Percentiles rank a stretch among this genome's conserved stretches.
These are phyloP conservation scores for Chymomyza fuscimana DNA, from an alignment of 2,888 invertebrate genomes.

Conservation along the genomic window DNA sequence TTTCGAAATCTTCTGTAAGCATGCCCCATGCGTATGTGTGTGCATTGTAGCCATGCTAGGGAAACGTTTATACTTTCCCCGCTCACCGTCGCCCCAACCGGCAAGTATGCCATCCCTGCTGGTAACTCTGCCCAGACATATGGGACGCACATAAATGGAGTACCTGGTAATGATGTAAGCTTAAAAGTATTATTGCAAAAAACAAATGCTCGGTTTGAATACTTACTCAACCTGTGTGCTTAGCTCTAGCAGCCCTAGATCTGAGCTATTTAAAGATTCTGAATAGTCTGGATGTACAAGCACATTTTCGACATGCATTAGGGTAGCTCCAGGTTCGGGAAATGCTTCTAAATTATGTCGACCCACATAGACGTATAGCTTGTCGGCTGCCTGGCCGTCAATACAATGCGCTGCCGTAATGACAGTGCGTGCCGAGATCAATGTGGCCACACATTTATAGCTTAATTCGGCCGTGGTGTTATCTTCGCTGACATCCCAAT, in stretches of 20 bases:
- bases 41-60: constrained; percentile 78
- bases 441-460: constrained; percentile 63
- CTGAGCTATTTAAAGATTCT: neutral
- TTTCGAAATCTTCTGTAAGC: constrained; percentile 56
- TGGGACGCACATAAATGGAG: constrained; percentile 31
- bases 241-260: constrained; percentile 1
- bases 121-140: constrained; percentile 63
- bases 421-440: constrained; percentile 62
- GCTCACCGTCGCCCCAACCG: constrained; percentile 80
- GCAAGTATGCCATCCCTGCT: constrained; percentile 79
- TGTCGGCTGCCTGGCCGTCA: constrained; percentile 23
- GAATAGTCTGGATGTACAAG: constrained; percentile 22
- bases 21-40: constrained; percentile 80
- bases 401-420: constrained; percentile 79
- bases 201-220: neutral
- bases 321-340: constrained; percentile 8
- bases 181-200: neutral
- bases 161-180: neutral
- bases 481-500: constrained; percentile 37
- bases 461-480: constrained; percentile 69
- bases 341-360: constrained; percentile 63
- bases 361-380: constrained; percentile 74
- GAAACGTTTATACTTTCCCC: constrained; percentile 41
- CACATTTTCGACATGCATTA: constrained; percentile 2
- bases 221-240: constrained; percentile 39